Percentiles rank a stretch among this genome's conserved stretches.
Conservation (phyloP, 2,797 vertebrate species). For the Neomorphus geoffroyi region DNA sequence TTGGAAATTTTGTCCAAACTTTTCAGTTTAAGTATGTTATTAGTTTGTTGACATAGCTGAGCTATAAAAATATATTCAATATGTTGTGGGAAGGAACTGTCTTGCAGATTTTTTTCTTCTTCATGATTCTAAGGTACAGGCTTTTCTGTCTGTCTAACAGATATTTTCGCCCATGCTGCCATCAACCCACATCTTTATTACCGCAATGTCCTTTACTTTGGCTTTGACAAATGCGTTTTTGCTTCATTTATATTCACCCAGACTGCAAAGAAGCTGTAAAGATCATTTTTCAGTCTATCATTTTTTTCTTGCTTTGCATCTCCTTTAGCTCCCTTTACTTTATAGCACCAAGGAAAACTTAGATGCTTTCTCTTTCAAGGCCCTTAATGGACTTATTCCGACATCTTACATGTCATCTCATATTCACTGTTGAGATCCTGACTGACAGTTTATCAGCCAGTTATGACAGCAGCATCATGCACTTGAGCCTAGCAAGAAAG, state of each 20-base stretch:
- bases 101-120: conserved; percentile 3
- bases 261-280: conserved; percentile 2
- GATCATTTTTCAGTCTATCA: conserved; percentile 27
- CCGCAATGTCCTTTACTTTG: conserved; percentile 32
- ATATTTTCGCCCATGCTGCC: conserved; percentile 9
- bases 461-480: not conserved
- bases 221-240: conserved; percentile 52
- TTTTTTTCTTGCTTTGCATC: conserved; percentile 22
- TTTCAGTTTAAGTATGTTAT: not conserved
- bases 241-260: conserved; percentile 29
- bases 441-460: not conserved
- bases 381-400: not conserved
- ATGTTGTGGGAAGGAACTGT: not conserved
- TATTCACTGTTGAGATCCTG: not conserved
- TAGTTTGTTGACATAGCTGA: not conserved
- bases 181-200: conserved; percentile 26
- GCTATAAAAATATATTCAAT: not conserved
- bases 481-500: not conserved
- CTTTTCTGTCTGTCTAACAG: conserved; percentile 8
- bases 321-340: not conserved
- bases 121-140: not conserved
- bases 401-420: not conserved
- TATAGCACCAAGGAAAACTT: not conserved
- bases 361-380: not conserved
- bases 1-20: not conserved